Percentiles rank a stretch among this genome's conserved stretches.
Evolutionary conservation across 2,797 vertebrate genomes (phyloP).

Genomic region (Gobionotothen gibberifrons): DNA sequence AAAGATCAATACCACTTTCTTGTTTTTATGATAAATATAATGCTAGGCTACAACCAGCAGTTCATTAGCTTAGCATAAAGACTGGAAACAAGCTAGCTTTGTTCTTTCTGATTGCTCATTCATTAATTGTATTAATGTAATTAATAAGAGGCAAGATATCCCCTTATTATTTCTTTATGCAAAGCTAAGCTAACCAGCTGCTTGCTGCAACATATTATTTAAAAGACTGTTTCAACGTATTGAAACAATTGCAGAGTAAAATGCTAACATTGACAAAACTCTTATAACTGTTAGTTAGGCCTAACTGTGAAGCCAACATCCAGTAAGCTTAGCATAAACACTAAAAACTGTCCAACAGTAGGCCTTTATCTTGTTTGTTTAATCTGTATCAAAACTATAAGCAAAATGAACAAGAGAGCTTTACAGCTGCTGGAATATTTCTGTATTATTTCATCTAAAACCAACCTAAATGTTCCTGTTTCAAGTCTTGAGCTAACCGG

Average conservation of each 20-base stretch:
- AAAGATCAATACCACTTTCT: background rate
- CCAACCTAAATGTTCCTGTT: background rate
- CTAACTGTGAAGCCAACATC: no score
- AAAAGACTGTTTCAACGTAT: no score
- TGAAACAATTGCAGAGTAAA: no score
- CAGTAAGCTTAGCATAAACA: no score
- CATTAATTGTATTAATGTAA: no score
- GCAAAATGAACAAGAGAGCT: background rate
- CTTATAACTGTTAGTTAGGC: no score
- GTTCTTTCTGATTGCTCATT: no score
- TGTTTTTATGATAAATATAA: background rate
- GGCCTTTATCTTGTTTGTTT: constrained; percentile 1
- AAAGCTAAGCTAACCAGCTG: no score
- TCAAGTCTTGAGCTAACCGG: background rate
- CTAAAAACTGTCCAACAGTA: background rate
- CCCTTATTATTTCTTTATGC: no score
- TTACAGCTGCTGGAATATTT: background rate
- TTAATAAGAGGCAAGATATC: no score
- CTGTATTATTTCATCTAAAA: background rate
- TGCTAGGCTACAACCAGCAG: background rate
- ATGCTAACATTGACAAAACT: no score
- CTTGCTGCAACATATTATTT: no score
- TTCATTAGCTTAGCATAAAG: background rate
- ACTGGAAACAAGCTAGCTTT: background rate
- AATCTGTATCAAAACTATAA: background rate